phyloP scores from a whole-genome alignment of 2,888 invertebrate species.

The Stictocephala bisonia region DNA sequence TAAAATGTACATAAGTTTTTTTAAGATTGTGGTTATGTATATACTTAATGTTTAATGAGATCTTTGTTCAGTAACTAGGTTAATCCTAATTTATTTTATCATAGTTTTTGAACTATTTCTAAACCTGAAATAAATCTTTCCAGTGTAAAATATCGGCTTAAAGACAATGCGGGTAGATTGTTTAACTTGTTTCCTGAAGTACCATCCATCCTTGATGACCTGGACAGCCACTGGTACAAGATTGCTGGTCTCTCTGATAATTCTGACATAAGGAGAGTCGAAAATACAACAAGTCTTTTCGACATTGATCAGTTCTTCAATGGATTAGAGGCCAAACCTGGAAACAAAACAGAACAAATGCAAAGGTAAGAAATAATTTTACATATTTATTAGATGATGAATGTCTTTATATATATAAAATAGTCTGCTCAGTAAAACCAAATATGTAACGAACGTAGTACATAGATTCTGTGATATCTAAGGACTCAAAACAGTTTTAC shows the following conservation, averaged over 20 bases:
- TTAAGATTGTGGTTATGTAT: too few species aligned
- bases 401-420: background rate
- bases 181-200: slow-evolving; percentile 39
- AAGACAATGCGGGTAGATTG: slow-evolving; percentile 16
- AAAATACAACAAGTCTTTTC: slow-evolving; percentile 13
- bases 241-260: slow-evolving; percentile 17
- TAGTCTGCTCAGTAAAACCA: too few species aligned
- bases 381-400: background rate
- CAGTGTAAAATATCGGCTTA: slow-evolving; percentile 19
- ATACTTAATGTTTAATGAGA: too few species aligned
- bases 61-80: too few species aligned
- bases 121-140: background rate
- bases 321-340: slow-evolving; percentile 21
- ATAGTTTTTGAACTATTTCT: too few species aligned
- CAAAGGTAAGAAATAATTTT: slow-evolving; percentile 6
- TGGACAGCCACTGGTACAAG: slow-evolving; percentile 25
- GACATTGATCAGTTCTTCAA: slow-evolving; percentile 29
- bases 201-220: slow-evolving; percentile 18
- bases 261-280: slow-evolving; percentile 23
- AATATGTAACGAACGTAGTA: too few species aligned
- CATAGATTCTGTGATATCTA: too few species aligned
- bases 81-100: too few species aligned
- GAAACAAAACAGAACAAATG: slow-evolving; percentile 23
- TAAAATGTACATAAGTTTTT: too few species aligned
- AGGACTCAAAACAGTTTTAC: too few species aligned